These are phyloP conservation scores for Holothuria leucospilota DNA, from an alignment of 53 echinoderm and acorn worm genomes.

Conservation along the genomic window DNA sequence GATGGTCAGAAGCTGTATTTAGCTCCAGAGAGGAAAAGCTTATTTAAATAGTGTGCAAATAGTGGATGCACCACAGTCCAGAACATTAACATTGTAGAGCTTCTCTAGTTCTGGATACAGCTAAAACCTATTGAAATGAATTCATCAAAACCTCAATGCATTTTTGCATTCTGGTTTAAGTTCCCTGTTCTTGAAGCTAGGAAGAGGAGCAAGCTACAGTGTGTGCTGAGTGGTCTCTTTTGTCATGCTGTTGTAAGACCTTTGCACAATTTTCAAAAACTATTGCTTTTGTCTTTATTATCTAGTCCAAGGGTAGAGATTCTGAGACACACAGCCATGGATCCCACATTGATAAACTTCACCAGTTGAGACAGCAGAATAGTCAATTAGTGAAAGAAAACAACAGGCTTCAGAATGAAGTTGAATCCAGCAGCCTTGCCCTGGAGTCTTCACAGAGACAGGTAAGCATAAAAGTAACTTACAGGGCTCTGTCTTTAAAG, in stretches of 20 bases:
- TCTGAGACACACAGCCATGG: slow-evolving; percentile 55
- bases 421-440: slow-evolving; percentile 79
- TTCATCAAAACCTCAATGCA: too few species aligned
- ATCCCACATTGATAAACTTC: slow-evolving; percentile 80
- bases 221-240: neutral
- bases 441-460: slow-evolving; percentile 74
- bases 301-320: neutral
- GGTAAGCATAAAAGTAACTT: slow-evolving; percentile 36
- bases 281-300: neutral
- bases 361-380: slow-evolving; percentile 84
- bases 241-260: neutral
- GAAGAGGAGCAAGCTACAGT: too few species aligned
- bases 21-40: too few species aligned
- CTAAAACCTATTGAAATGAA: too few species aligned
- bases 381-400: slow-evolving; percentile 74
- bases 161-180: too few species aligned
- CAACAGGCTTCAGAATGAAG: slow-evolving; percentile 78
- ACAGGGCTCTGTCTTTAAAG: too few species aligned
- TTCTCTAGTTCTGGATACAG: too few species aligned
- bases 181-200: too few species aligned
- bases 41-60: too few species aligned
- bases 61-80: too few species aligned
- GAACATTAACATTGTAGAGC: too few species aligned
- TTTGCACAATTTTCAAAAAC: neutral
- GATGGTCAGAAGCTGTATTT: too few species aligned